Evolutionary conservation across 2,888 invertebrate species (phyloP).

Genomic region (Caenorhabditis angaria): DNA sequence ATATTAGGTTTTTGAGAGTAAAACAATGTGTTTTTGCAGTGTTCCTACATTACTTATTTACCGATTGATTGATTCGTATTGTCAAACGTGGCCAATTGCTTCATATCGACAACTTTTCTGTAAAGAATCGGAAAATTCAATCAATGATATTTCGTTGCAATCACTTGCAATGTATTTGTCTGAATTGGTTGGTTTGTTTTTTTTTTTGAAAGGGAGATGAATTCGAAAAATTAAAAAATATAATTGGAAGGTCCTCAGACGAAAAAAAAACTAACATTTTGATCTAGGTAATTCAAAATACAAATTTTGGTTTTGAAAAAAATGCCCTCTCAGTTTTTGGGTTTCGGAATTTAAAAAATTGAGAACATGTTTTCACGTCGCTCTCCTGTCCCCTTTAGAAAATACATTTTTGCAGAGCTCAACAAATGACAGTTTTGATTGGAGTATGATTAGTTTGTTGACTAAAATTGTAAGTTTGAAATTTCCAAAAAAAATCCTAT

Average conservation of each 20-base stretch:
- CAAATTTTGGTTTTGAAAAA: no score
- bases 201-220: background rate
- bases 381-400: no score
- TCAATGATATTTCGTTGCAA: constrained; percentile 10
- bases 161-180: constrained; percentile 17
- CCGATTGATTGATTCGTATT: constrained; percentile 25
- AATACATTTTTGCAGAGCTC: constrained; percentile 13
- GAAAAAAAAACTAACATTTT: no score
- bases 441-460: constrained; percentile 17
- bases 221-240: background rate
- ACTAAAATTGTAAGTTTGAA: constrained; percentile 6
- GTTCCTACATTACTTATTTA: constrained; percentile 17
- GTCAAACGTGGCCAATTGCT: constrained; percentile 17
- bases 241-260: no score
- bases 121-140: background rate
- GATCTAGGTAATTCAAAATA: no score
- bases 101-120: constrained; percentile 27
- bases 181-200: constrained; percentile 13
- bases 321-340: no score
- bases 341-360: no score
- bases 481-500: background rate
- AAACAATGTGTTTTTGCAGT: background rate
- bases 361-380: no score
- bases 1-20: background rate
- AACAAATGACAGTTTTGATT: constrained; percentile 14